Percentiles rank a stretch among this genome's conserved stretches.
These are phyloP conservation scores for Astyanax mexicanus DNA, from an alignment of 2,797 vertebrate species.

Conservation along the genomic window DNA sequence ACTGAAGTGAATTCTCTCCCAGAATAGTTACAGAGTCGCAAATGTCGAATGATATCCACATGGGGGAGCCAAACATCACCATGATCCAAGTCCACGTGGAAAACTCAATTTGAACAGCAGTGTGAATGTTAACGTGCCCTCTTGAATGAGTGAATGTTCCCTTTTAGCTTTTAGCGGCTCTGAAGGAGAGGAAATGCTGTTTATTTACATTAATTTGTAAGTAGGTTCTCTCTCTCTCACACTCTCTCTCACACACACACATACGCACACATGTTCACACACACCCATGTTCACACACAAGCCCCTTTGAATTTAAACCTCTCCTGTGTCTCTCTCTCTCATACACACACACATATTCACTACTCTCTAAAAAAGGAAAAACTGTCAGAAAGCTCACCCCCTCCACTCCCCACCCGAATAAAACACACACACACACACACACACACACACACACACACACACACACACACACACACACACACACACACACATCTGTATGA, in stretches of 20 bases:
- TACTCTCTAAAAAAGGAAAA: constrained; percentile 39
- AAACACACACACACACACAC: constrained; percentile 36
- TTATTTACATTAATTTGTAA: constrained; percentile 2
- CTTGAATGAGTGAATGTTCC: constrained; percentile 29
- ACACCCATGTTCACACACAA: constrained; percentile 13
- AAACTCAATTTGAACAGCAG: constrained; percentile 10
- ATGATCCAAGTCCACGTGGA: neutral
- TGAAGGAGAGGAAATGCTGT: constrained; percentile 13
- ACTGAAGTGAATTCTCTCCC: neutral
- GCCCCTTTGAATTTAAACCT: constrained; percentile 30
- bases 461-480: neutral
- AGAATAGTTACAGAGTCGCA: too few relatives aligned
- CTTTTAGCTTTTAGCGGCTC: constrained; percentile 9
- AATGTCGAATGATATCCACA: constrained; percentile 30
- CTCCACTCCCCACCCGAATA: too few relatives aligned
- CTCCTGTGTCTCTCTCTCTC: neutral
- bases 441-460: constrained; percentile 22
- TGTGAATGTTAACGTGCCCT: neutral
- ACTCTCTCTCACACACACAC: neutral
- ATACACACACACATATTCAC: neutral
- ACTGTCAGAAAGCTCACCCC: constrained; percentile 2
- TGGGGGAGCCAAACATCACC: constrained; percentile 49
- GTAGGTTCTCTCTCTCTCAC: constrained; percentile 4
- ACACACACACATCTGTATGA: constrained; percentile 41
- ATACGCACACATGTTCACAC: constrained; percentile 4